phyloP scores from a whole-genome alignment of 2,113 vertebrate genomes.

The Tupaia chinensis region DNA sequence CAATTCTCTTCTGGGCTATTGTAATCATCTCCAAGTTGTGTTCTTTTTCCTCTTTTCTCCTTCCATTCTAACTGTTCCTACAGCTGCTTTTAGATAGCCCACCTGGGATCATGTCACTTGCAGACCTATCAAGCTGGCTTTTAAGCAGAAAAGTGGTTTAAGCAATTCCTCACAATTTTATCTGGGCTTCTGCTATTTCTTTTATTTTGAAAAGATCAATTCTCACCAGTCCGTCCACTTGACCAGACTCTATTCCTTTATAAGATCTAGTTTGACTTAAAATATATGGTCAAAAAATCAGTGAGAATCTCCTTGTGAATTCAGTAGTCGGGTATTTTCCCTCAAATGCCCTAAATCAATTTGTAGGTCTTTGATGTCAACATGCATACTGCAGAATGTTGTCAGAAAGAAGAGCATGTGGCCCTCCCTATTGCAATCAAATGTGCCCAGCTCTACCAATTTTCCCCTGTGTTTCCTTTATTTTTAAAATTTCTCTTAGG shows the following conservation, averaged over 20 bases:
- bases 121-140: not conserved
- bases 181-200: not conserved
- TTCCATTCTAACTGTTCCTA: not conserved
- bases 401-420: not conserved
- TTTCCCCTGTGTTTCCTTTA: not conserved
- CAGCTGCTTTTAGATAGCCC: not conserved
- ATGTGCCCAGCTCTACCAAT: not conserved
- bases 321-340: not conserved
- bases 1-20: not conserved
- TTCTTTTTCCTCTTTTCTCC: not conserved
- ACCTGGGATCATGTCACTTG: not conserved
- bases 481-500: not conserved
- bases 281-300: not conserved
- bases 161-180: not conserved
- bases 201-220: slow-evolving; percentile 44
- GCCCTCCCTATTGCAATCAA: not conserved
- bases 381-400: not conserved
- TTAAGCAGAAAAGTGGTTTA: not conserved
- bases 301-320: not conserved
- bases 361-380: not conserved
- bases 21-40: not conserved
- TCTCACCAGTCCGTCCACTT: not conserved
- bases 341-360: not conserved
- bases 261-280: not conserved
- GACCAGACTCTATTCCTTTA: not conserved